Evolutionary conservation across 2,888 invertebrate species (phyloP), one percentile per base, ranked within the genome.

Genomic region (Drosophila nr. perissopoda): DNA sequence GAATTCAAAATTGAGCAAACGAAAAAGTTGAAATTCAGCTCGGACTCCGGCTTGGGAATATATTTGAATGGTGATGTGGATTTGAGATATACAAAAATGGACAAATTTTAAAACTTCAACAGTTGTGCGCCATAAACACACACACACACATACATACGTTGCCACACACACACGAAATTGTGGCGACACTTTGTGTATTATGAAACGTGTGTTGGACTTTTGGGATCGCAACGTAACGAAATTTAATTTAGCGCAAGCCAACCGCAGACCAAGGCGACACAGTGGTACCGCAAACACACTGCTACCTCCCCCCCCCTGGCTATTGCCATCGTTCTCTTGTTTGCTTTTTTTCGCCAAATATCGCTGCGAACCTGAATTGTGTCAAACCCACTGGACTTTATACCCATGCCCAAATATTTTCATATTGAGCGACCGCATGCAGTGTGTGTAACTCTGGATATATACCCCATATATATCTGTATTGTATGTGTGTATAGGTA

Each of bases 171-270:
- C 46, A 46, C 46, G 8, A 49, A n/a, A n/a, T 4, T 72, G 33
- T 46, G 49, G 60, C 53, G 27, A 57, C 62, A 70, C 70, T 70
- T 25, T 52, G 48, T 53, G 58, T 46, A 40, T 70, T 57, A 58
- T 62, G 64, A 46, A 54, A 56, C 40, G 59, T 76, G 29, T 72
- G 34, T 54, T 67, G 76, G 76, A 71, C 76, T 70, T 81, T 73
- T 70, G 79, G 74, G 76, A 74, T 46, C 73, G 76, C 54, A 72
- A 76, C 78, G 80, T 76, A 71, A 59, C 66, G 58, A 89, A 87
- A 87, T 87, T 87, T 88, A 87, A 87, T 87, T 89, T 87, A 88
- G 87, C 85, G 85, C 87, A 84, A 84, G 76, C 84, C 89, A 79
- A 84, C 88, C 85, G 70, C 88, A 82, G 81, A 79, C 82, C 85